A percentile compares a stretch with the other conserved stretches of the same genome.
Conservation (phyloP, 2,888 invertebrate genomes). For the Eulithis testata region DNA sequence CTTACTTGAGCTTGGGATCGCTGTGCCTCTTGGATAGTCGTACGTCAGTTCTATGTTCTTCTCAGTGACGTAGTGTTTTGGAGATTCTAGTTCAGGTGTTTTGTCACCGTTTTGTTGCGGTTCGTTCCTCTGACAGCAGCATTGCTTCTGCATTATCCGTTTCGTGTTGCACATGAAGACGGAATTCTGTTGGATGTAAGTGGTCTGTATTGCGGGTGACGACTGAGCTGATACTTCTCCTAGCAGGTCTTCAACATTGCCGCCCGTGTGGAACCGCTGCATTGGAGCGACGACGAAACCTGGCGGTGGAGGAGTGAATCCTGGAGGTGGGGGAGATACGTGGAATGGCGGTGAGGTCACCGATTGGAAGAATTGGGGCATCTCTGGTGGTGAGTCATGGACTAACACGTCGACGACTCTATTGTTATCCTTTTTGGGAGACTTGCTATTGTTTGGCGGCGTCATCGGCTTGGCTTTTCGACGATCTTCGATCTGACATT, state of each 20-base stretch:
- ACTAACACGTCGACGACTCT: constrained; percentile 76
- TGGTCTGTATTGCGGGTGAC: constrained; percentile 70
- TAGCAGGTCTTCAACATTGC: constrained; percentile 88
- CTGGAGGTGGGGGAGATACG: constrained; percentile 62
- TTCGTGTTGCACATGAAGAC: constrained; percentile 81
- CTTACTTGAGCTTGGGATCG: constrained; percentile 65
- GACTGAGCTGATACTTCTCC: constrained; percentile 86
- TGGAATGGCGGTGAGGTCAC: constrained; percentile 74
- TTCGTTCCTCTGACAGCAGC: constrained; percentile 71
- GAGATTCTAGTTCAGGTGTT: constrained; percentile 48
- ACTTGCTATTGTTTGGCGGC: constrained; percentile 43
- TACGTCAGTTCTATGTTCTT: constrained; percentile 81
- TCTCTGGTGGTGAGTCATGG: constrained; percentile 73
- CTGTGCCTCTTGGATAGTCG: constrained; percentile 77
- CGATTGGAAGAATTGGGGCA: constrained; percentile 75
- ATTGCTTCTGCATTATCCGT: constrained; percentile 71
- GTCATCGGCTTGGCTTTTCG: constrained; percentile 42
- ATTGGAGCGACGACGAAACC: constrained; percentile 75
- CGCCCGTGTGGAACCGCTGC: constrained; percentile 82
- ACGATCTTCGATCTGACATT: constrained; percentile 64
- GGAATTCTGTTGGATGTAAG: constrained; percentile 78
- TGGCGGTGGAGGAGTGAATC: constrained; percentile 64
- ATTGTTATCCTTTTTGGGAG: constrained; percentile 63
- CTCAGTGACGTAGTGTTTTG: constrained; percentile 77
- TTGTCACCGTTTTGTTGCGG: constrained; percentile 49